A percentile compares a stretch with the other conserved stretches of the same genome.
These are phyloP conservation scores for Xenopus laevis DNA, from an alignment of 2,113 vertebrate species.

Conservation along the genomic window DNA sequence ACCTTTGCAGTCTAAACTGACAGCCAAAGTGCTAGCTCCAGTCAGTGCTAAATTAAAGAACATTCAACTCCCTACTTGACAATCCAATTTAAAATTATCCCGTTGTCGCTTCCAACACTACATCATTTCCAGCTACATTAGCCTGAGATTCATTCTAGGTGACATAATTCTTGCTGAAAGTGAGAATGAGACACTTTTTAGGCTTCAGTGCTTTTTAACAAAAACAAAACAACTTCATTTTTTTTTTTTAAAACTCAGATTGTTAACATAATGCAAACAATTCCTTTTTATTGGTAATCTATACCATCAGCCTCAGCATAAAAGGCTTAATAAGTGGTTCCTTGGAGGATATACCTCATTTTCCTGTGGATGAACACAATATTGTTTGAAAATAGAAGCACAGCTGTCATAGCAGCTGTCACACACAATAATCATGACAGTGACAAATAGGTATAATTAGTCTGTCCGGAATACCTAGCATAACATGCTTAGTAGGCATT, in stretches of 20 bases:
- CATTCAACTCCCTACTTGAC: constrained; percentile 65
- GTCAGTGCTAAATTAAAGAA: constrained; percentile 60
- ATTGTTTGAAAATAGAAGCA: constrained; percentile 76
- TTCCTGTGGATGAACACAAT: constrained; percentile 73
- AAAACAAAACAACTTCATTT: constrained; percentile 63
- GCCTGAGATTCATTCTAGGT: constrained; percentile 54
- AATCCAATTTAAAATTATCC: constrained; percentile 67
- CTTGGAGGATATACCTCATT: constrained; percentile 66
- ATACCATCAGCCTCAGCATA: constrained; percentile 62
- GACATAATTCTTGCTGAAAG: constrained; percentile 68
- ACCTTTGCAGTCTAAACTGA: constrained; percentile 45
- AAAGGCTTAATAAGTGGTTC: constrained; percentile 59
- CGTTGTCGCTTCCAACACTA: constrained; percentile 57
- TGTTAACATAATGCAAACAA: constrained; percentile 59
- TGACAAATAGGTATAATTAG: constrained; percentile 78
- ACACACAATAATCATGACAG: constrained; percentile 79
- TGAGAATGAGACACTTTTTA: constrained; percentile 60
- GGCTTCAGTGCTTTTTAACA: constrained; percentile 49
- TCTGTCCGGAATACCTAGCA: constrained; percentile 71
- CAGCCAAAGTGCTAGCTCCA: constrained; percentile 50
- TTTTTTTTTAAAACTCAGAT: constrained; percentile 60
- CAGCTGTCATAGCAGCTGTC: constrained; percentile 80
- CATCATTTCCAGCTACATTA: constrained; percentile 65
- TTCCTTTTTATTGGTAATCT: constrained; percentile 63
- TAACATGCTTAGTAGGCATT: constrained; percentile 61